Evolutionary conservation across 2,888 invertebrate genomes (phyloP), one percentile per base, ranked within the genome.

Genomic region (Poecilus cupreus): DNA sequence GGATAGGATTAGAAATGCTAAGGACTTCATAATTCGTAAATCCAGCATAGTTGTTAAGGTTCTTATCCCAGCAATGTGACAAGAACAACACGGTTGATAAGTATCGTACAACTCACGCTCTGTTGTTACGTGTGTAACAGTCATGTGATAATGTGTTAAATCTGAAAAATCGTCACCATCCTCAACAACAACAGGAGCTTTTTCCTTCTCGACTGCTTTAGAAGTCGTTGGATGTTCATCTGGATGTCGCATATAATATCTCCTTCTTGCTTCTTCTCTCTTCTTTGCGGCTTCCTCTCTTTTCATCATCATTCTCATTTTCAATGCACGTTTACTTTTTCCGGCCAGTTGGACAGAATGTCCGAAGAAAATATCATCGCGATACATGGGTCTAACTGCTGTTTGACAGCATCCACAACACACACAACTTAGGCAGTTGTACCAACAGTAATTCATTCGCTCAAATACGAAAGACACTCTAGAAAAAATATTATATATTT

Each of bases 311-410:
- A 3, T 8, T 8, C 32, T 32, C 32, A 32, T 32, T 32, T 3
- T 1, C 8, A 32, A 6, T 32, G 4, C 32, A 0, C 32, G 32
- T 32, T 32, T 32, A 8, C 8, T 32, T 32, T 32, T 32, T 5
- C 8, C 32, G 4, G 8, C 8, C 32, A 32, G 8, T 2, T 32
- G 32, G 4, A 32, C 32, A 32, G 32, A 32, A 32, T 32, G 32
- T 32, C 32, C 32, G 86, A 93, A 95, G 88, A 94, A 94, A 75
- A 95, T 93, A 86, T 95, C 95, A 83, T 93, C 93, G 70, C 93
- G 90, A 86, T 94, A 93, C 84, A 95, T 88, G 0, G 94, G 94
- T 83, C 88, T 85, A 75, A 85, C 51, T 8, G 32, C 32, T 13
- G 51, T 18, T 39, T 54, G 20, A 16, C 74, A 74, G 20, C 60